Conservation (phyloP, 2,113 vertebrate genomes). For the Copsychus sechellarum region DNA sequence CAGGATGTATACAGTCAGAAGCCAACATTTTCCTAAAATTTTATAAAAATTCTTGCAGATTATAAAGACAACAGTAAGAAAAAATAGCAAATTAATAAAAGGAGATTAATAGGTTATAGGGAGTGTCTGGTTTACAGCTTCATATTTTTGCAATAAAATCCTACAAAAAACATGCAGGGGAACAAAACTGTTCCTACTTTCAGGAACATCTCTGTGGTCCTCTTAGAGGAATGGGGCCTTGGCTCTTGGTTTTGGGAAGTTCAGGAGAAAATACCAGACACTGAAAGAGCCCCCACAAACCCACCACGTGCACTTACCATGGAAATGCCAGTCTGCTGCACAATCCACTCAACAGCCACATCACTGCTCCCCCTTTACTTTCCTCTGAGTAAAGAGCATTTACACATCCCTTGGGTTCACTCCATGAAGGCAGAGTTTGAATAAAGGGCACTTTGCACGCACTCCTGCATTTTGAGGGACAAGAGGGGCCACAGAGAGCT, state of each 20-base stretch:
- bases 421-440: neutral
- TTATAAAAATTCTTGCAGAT: neutral
- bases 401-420: too few species aligned
- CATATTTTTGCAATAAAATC: neutral
- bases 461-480: neutral
- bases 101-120: neutral
- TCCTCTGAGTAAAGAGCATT: neutral
- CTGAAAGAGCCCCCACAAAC: neutral
- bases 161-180: conserved; percentile 49
- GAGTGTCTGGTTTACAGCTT: neutral
- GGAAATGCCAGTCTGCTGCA: neutral
- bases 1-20: neutral
- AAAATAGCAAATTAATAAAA: neutral
- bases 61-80: neutral
- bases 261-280: neutral
- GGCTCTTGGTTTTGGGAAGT: conserved; percentile 12
- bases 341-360: neutral
- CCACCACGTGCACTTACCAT: neutral
- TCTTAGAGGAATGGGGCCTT: neutral
- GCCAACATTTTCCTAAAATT: neutral
- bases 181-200: conserved; percentile 77
- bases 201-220: conserved; percentile 68
- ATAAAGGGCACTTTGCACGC: neutral
- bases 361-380: neutral
- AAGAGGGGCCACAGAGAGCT: too few species aligned